These are phyloP conservation scores for Chloroceryle aenea DNA, from an alignment of 2,113 vertebrate species.

Conservation along the genomic window DNA sequence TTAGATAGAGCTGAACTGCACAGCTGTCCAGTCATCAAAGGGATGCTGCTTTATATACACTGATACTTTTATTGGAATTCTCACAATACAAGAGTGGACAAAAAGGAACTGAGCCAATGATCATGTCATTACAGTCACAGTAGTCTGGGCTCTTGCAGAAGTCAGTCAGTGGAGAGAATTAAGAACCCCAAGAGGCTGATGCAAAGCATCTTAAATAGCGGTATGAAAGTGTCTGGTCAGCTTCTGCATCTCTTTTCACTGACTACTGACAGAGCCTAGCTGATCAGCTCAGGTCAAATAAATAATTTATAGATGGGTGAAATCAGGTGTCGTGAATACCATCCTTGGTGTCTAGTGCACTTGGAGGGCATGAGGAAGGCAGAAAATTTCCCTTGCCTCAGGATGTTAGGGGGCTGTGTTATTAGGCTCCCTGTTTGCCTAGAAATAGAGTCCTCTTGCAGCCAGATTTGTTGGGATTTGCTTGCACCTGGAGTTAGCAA, in stretches of 20 bases:
- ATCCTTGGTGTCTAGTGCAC: background rate
- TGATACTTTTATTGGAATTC: background rate
- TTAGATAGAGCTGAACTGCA: background rate
- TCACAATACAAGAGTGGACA: background rate
- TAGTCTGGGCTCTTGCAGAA: background rate
- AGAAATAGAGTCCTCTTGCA: background rate
- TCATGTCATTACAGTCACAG: background rate
- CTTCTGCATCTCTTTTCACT: background rate
- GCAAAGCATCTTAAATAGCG: background rate
- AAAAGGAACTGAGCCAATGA: background rate
- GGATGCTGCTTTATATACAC: background rate
- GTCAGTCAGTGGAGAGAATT: background rate
- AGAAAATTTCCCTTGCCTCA: background rate
- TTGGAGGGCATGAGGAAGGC: background rate
- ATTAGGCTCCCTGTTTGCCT: background rate
- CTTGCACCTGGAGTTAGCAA: background rate
- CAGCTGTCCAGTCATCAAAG: background rate
- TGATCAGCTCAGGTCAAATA: background rate
- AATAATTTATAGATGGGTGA: slow-evolving; percentile 22
- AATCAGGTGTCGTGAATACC: background rate
- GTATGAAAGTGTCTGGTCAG: background rate
- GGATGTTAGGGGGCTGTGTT: background rate
- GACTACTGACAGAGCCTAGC: background rate
- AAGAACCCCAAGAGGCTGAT: background rate
- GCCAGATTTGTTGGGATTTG: background rate